phyloP scores from a whole-genome alignment of 1,140 invertebrate species.

The Cyclargus thomasi region DNA sequence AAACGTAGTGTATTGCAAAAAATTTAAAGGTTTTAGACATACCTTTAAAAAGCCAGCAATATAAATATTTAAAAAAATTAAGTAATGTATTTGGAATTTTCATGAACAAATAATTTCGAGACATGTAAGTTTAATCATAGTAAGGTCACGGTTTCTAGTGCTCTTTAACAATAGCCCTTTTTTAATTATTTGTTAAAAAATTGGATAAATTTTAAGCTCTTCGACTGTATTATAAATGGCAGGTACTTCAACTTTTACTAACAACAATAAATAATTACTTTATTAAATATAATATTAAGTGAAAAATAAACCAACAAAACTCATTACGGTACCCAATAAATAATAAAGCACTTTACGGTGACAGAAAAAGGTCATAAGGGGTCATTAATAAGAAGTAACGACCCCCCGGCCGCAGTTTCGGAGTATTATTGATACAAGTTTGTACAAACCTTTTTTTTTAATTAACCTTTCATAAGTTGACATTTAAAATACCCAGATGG shows the following conservation, averaged over 20 bases:
- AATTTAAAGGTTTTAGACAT: no score
- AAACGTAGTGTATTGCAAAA: no score
- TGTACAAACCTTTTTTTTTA: conserved; percentile 56
- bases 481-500: not conserved
- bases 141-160: no score
- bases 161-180: no score
- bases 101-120: no score
- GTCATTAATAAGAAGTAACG: conserved; percentile 50
- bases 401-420: conserved; percentile 37
- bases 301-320: conserved; percentile 25
- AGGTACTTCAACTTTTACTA: not conserved
- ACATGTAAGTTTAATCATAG: no score
- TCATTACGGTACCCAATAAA: conserved; percentile 48
- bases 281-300: conserved; percentile 9
- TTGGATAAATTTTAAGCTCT: no score
- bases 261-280: not conserved
- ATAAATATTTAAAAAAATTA: no score
- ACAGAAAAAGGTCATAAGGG: conserved; percentile 48
- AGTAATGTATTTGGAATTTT: no score
- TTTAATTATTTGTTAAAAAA: no score
- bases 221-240: not conserved
- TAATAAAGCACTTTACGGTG: conserved; percentile 43
- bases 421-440: conserved; percentile 40
- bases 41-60: no score
- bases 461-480: conserved; percentile 24